Conservation (phyloP, 2,888 invertebrate genomes). For the Junonia oenone region DNA sequence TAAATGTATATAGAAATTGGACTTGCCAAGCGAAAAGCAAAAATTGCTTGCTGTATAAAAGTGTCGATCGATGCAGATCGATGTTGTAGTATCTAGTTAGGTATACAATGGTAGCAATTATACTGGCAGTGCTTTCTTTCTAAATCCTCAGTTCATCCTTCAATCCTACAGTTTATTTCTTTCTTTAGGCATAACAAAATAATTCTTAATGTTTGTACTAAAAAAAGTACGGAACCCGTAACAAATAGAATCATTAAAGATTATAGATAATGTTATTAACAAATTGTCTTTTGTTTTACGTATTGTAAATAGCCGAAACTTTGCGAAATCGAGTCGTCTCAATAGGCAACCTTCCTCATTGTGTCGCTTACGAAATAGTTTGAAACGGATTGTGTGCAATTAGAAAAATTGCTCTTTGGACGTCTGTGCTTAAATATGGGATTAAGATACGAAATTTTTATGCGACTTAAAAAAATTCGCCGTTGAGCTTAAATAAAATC, state of each 20-base stretch:
- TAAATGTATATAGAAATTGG: too few relatives aligned
- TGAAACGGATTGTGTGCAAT: constrained; percentile 16
- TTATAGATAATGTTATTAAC: constrained; percentile 28
- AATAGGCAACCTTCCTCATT: constrained; percentile 18
- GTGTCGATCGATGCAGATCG: too few relatives aligned
- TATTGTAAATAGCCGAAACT: constrained; percentile 24
- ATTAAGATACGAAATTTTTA: neutral
- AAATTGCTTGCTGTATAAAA: too few relatives aligned
- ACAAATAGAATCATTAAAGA: neutral
- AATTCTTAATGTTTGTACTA: neutral
- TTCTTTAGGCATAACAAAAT: too few relatives aligned
- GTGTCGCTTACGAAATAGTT: constrained; percentile 24
- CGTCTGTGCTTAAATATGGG: neutral
- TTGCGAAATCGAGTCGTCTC: constrained; percentile 24
- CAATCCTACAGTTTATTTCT: too few relatives aligned
- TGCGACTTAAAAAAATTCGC: too few relatives aligned
- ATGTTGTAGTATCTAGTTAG: too few relatives aligned
- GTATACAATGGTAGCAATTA: too few relatives aligned
- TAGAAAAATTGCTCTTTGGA: constrained; percentile 7
- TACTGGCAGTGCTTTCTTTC: too few relatives aligned
- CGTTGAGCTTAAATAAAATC: too few relatives aligned
- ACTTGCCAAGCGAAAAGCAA: too few relatives aligned
- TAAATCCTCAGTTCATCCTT: too few relatives aligned
- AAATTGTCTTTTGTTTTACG: constrained; percentile 28
- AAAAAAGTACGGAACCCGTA: constrained; percentile 14